Conservation (phyloP, 2,797 vertebrate genomes). For the Spondyliosoma cantharus region DNA sequence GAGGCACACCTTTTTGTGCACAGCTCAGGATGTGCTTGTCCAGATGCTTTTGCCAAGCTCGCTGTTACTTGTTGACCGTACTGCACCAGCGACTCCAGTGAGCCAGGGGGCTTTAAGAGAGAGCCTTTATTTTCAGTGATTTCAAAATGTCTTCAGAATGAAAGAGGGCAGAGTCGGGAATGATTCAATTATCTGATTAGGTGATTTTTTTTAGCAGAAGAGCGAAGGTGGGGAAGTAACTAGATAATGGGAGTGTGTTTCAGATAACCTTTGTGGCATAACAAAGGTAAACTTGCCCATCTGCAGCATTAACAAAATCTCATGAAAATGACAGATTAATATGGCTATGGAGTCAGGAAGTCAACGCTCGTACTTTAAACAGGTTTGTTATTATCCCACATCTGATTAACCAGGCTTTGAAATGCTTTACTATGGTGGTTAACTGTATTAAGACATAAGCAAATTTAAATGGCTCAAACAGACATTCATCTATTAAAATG, state of each 20-base stretch:
- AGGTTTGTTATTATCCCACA: not conserved
- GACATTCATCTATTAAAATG: slow-evolving; percentile 67
- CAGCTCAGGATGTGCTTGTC: not conserved
- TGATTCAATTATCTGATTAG: slow-evolving; percentile 63
- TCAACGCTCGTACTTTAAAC: not conserved
- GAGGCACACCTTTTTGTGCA: slow-evolving; percentile 24
- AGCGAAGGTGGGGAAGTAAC: slow-evolving; percentile 20
- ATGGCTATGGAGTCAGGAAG: not conserved
- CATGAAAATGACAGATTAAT: slow-evolving; percentile 9
- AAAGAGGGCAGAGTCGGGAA: slow-evolving; percentile 26
- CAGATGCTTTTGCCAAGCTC: slow-evolving; percentile 22
- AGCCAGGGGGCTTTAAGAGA: slow-evolving; percentile 17
- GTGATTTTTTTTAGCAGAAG: slow-evolving; percentile 17
- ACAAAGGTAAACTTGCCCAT: not conserved
- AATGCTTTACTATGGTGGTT: not conserved
- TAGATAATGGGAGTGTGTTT: slow-evolving; percentile 16
- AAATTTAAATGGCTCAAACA: not conserved
- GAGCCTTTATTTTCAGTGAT: slow-evolving; percentile 28
- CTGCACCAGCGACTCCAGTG: slow-evolving; percentile 22
- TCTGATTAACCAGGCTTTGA: not conserved
- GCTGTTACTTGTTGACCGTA: slow-evolving; percentile 33
- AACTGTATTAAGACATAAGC: not conserved
- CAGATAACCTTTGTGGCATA: slow-evolving; percentile 23
- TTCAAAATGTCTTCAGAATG: slow-evolving; percentile 35
- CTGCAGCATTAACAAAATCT: not conserved